Evolutionary conservation across 2,888 invertebrate genomes (phyloP), one percentile per base, ranked within the genome.

Genomic region (Boloria euphrosyne): DNA sequence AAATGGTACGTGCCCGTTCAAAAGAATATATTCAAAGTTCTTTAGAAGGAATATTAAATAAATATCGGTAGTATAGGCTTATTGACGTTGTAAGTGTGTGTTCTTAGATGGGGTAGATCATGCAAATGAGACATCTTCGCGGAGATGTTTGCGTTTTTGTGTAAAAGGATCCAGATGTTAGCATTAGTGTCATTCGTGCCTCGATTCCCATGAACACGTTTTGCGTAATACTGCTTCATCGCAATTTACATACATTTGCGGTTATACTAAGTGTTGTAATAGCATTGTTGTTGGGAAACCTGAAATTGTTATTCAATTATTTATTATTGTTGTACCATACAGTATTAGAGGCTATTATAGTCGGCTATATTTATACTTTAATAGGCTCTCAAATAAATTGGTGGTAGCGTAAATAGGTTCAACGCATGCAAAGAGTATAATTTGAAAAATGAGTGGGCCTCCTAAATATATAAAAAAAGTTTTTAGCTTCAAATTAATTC

Each of bases 51-150:
- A 52, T 65, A 65, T 65, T 58, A 38, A 52, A 59, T 65, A 65
- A 65, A 64, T 57, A 65, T 65, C 50, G 47, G 47, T 52, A 58
- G 52, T 62, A 49, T 53, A 79, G 69, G 74, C 80, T 78, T 80
- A 84, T 85, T 81, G 84, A 81, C 81, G 83, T 81, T 79, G 85
- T 82, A 78, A 75, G 78, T 70, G 80, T 78, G 72, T 76, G 81
- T 74, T 75, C 80, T 77, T 71, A 74, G 75, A 74, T 78, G 78
- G 81, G 81, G 52, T 52, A 38, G 49, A 82, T 83, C 83, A 90
- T 90, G 90, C 85, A 90, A 90, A 90, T 90, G 84, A 86, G 87
- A 85, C 87, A 85, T 84, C 86, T 84, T 78, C 81, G 79, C 82
- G 80, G 80, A 83, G 80, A 59, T 86, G 85, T 89, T 88, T 85